Percentiles rank a stretch among this genome's conserved stretches.
Evolutionary conservation across 2,888 invertebrate genomes (phyloP).

Genomic region (Eustalomyia histrio): DNA sequence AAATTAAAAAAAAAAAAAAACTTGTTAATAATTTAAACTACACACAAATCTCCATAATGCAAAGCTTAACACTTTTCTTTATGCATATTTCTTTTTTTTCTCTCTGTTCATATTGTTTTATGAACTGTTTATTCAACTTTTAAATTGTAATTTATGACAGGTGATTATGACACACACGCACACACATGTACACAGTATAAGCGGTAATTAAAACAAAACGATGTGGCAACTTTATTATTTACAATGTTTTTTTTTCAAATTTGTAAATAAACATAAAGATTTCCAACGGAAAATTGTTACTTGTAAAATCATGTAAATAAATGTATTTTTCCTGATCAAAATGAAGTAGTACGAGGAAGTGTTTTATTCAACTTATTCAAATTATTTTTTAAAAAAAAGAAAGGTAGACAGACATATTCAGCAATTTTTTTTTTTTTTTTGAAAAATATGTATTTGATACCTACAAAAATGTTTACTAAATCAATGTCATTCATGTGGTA

Average conservation of each 20-base stretch:
- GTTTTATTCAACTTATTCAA: no score
- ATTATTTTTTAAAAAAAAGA: no score
- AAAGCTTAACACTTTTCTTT: not conserved
- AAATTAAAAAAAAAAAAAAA: not conserved
- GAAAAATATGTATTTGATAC: not conserved
- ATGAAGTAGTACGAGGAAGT: no score
- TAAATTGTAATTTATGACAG: conserved; percentile 49
- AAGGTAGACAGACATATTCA: no score
- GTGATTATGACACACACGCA: conserved; percentile 28
- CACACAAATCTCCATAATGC: not conserved
- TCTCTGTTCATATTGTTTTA: conserved; percentile 4
- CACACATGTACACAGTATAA: not conserved
- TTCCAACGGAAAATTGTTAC: not conserved
- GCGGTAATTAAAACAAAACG: conserved; percentile 33
- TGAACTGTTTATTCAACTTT: conserved; percentile 11
- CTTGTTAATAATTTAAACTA: not conserved
- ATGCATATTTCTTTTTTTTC: not conserved
- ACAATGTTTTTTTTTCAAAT: not conserved
- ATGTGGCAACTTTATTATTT: conserved; percentile 49
- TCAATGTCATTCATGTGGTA: conserved; percentile 45
- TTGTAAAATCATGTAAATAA: no score
- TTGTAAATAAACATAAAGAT: not conserved
- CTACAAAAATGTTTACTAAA: conserved; percentile 20
- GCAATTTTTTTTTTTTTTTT: not conserved
- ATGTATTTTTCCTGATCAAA: no score